Percentiles rank a stretch among this genome's conserved stretches.
These are phyloP conservation scores for Cnemophilus loriae DNA, from an alignment of 2,113 vertebrate species.

Conservation along the genomic window DNA sequence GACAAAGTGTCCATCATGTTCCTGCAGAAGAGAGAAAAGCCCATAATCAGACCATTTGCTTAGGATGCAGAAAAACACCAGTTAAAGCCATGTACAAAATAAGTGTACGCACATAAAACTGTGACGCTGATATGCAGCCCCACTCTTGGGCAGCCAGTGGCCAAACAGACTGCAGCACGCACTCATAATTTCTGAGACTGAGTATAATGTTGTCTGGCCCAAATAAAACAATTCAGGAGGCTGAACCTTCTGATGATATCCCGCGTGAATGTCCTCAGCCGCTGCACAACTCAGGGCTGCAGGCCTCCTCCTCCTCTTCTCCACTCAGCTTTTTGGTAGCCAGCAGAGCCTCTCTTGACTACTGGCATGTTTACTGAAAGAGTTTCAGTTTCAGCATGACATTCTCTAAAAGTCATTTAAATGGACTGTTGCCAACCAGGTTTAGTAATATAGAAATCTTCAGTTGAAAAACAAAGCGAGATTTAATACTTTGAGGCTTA, in stretches of 20 bases:
- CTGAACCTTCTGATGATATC: not conserved
- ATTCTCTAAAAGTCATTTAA: not conserved
- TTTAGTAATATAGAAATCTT: not conserved
- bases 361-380: fast-evolving
- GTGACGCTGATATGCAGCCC: fast-evolving
- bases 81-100: not conserved
- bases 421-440: not conserved
- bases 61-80: not conserved
- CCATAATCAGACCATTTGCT: not conserved
- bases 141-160: not conserved
- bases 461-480: not conserved
- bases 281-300: fast-evolving
- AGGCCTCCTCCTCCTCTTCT: not conserved
- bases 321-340: not conserved
- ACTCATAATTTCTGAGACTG: not conserved
- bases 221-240: not conserved
- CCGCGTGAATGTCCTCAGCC: not conserved
- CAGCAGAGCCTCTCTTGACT: not conserved
- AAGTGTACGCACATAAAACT: not conserved
- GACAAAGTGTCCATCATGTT: not conserved
- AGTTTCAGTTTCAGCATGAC: not conserved
- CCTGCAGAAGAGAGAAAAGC: not conserved
- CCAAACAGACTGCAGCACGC: not conserved
- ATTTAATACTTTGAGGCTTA: not conserved
- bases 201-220: not conserved